Base-by-base conservation (phyloP, 1,140 invertebrate genomes). In the Nylanderia fulva region DNA sequence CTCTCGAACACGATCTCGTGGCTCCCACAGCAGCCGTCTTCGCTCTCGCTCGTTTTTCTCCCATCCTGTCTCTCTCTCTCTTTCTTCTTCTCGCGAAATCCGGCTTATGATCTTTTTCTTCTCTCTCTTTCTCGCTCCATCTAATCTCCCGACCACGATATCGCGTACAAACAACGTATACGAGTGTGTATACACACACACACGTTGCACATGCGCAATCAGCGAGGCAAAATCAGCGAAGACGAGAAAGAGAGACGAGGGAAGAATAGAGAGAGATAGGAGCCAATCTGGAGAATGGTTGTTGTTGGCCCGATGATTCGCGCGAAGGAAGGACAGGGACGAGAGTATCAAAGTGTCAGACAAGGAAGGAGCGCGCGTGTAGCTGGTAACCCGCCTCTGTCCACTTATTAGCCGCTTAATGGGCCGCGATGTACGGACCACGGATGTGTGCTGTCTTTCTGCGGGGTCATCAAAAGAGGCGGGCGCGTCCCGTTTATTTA, bases 371-470 rank as follows among this genome's bases (percentile, higher is more conserved):
- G 60, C 52, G 69, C 48, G 85, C 82, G 88, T 88, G 89, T 90
- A 89, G 87, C 85, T 84, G 88, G 79, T 90, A 91, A 91, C 85
- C 84, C 82, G 76, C 52, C 89, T 85, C 85, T 90, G 87, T 91
- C 87, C 83, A 88, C 89, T 91, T 91, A 90, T 91, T 91, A 91
- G 90, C 85, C 83, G 85, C 74, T 90, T 91, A 91, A 91, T 91
- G 85, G 85, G 85, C 87, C 72, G 68, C 89, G 89, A 90, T 90
- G 85, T 90, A 91, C 90, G 85, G 68, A 33, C 64, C 76, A 79
- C 64, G 86, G 71, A 79, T 84, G 87, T 69, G 52, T 82, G 74
- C 87, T 89, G 80, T 85, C 87, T 89, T 86, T 76, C 85, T 66
- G 75, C 85, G 86, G 75, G 86, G 82, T 82, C 86, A 84, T 91